phyloP scores from a whole-genome alignment of 2,888 invertebrate genomes.

The Xestia xanthographa region DNA sequence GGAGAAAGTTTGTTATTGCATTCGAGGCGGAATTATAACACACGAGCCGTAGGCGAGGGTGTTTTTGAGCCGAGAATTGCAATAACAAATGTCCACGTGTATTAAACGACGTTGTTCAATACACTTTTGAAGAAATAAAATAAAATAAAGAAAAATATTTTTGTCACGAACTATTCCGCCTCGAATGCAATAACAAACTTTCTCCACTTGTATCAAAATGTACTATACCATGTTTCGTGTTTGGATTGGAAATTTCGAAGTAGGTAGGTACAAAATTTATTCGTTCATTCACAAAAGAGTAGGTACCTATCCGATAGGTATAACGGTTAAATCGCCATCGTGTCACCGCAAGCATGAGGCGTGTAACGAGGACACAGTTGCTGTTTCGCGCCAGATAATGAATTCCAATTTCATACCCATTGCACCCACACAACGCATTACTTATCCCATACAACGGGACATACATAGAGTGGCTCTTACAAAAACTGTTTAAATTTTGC shows the following conservation, averaged over 20 bases:
- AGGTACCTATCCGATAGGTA: conserved; percentile 45
- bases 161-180: too few relatives aligned
- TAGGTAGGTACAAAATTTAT: neutral
- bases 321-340: conserved; percentile 37
- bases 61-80: too few relatives aligned
- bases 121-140: too few relatives aligned
- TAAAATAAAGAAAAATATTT: too few relatives aligned
- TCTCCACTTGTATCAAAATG: too few relatives aligned
- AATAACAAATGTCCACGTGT: too few relatives aligned
- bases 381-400: conserved; percentile 86
- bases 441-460: conserved; percentile 48
- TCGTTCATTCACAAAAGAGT: conserved; percentile 7
- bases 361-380: conserved; percentile 83
- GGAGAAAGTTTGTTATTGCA: too few relatives aligned
- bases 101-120: too few relatives aligned
- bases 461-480: conserved; percentile 62
- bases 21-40: too few relatives aligned
- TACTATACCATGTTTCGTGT: too few relatives aligned
- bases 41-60: too few relatives aligned
- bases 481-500: conserved; percentile 9
- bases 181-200: too few relatives aligned
- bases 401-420: conserved; percentile 89
- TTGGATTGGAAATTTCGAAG: neutral
- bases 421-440: conserved; percentile 75
- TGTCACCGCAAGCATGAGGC: conserved; percentile 61